Conservation (phyloP, 2,888 invertebrate genomes). For the Euphydryas editha region DNA sequence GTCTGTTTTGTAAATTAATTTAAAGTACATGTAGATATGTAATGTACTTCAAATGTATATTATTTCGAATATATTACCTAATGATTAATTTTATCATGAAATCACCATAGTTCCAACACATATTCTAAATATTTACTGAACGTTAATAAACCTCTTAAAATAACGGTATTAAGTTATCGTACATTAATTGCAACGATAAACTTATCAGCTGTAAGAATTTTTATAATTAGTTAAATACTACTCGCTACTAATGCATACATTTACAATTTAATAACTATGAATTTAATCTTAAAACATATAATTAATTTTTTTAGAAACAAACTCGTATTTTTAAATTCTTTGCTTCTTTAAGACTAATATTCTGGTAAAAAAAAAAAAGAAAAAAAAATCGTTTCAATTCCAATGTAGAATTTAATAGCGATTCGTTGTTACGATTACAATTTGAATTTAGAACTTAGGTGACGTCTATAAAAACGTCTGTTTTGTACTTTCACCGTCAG, state of each 20-base stretch:
- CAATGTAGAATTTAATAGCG: constrained; percentile 69
- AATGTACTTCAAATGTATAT: not conserved
- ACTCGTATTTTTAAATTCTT: constrained; percentile 2
- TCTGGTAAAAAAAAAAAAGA: constrained; percentile 41
- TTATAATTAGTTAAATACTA: constrained; percentile 19
- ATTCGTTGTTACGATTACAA: constrained; percentile 67
- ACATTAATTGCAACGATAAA: constrained; percentile 20
- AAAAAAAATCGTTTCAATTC: constrained; percentile 43
- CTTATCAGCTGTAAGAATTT: constrained; percentile 23
- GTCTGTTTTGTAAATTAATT: too few relatives aligned
- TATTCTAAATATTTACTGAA: constrained; percentile 9
- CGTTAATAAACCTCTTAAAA: constrained; percentile 16
- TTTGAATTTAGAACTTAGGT: constrained; percentile 70
- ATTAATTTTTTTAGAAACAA: not conserved
- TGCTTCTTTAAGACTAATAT: constrained; percentile 34
- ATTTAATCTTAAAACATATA: constrained; percentile 7
- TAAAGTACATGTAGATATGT: not conserved
- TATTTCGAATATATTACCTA: not conserved
- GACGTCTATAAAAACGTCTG: constrained; percentile 69
- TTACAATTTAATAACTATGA: constrained; percentile 18
- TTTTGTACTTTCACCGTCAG: constrained; percentile 77
- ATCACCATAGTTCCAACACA: not conserved
- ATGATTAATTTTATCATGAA: not conserved
- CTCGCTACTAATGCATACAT: constrained; percentile 17
- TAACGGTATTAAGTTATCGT: constrained; percentile 16